Base-by-base conservation (phyloP, 1,140 invertebrate species). In the Globodera rostochiensis region DNA sequence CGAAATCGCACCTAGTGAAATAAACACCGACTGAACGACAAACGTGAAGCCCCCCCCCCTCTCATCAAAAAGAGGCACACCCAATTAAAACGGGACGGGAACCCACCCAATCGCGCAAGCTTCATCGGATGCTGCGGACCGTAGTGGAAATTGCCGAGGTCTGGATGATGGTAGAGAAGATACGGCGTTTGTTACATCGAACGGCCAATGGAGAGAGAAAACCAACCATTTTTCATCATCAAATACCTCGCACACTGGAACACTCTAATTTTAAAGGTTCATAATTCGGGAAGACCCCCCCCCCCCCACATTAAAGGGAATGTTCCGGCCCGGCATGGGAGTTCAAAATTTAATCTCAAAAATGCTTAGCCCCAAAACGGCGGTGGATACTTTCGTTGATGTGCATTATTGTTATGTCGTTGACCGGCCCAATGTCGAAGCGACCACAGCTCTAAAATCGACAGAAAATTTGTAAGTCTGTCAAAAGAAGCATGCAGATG, bases 131-230 rank as follows among this genome's bases (percentile, higher is more conserved):
- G 85, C 25, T 84, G 77, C 3, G 82, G 66, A 71, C 93, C 93
- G 92, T 97, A 98, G 91, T 98, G 96, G 90, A 97, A 98, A 90
- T 98, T 97, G 0, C 96, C 96, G 15, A 98, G 95, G 85, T 97
- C 95, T 3, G 94, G 94, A 90, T 97, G 95, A 88, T 96, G 97
- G 90, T 97, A 97, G 91, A 98, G 1, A 94, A 94, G 3, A 98
- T 95, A 8, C 73, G 60, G 19, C 47, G 25, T 47, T 87, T 86
- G 21, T 69, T 60, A 53, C 15, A 50, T 8, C 2, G 66, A 75
- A 53, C 4, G 49, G 4, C 50, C n/a, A 75, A 57, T 15, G 19
- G 0, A 15, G 6, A 60, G 15, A 57, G n/a, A 3, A 75, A 57
- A 57, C 19, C 64, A 6, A 50, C 19, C n/a, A n/a, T n/a, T n/a